Base-by-base conservation (phyloP, 2,113 vertebrate species). In the Myrmophylax atrothorax region DNA sequence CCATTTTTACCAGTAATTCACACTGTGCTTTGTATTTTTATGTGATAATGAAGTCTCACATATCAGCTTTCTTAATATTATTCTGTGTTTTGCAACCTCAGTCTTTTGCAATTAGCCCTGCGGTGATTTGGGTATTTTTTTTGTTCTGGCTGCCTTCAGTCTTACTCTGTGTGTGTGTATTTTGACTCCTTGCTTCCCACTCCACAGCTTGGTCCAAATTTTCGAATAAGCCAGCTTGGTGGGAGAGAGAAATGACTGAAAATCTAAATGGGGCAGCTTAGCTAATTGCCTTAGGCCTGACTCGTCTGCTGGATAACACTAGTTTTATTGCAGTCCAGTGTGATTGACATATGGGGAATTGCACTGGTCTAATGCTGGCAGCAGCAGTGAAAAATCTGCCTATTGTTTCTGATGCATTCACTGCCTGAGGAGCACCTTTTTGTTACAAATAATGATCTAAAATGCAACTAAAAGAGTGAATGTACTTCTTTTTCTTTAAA, bases 221-320 rank as follows among this genome's bases (percentile, higher is more conserved):
- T 78, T 23, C 18, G 84, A 76, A 40, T 90, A 81, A 75, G 87
- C 31, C 53, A 56, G 35, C 20, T 85, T 1, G 1, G 49, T 4
- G 12, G 59, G 73, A 82, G 70, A 42, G 55, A 50, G 53, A 70
- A 42, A 66, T 66, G 77, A 46, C 28, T 79, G 72, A 33, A 89
- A 75, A 68, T 73, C 37, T 84, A 89, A 96, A 69, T 62, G 64
- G 38, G 70, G 35, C 76, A 53, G 60, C 0, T 93, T 73, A 86
- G 60, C 73, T 96, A 52, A 88, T 78, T 90, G 93, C 85, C 74
- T 84, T 78, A 77, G 79, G 72, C 85, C 76, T 84, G 64, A 10
- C 83, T 94, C 2, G 37, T 81, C 90, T 86, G 72, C 79, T 88
- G 76, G 50, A 24, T 90, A 79, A 68, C 4, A 1, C 55, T 35